Evolutionary conservation across 1,140 invertebrate species (phyloP).

Genomic region (Ladona fulva): DNA sequence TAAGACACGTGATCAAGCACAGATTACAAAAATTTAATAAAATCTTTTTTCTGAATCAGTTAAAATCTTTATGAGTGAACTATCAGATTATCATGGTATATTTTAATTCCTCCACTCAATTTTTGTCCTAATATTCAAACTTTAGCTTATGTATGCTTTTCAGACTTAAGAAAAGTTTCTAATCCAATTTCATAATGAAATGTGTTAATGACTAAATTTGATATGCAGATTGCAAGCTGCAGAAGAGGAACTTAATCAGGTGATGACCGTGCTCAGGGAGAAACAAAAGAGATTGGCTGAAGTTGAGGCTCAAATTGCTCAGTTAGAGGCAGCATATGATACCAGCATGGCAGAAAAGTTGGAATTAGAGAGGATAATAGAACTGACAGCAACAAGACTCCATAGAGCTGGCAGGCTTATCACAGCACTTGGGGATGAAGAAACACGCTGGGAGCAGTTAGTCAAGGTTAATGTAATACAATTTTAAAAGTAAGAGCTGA

Average conservation of each 20-base stretch:
- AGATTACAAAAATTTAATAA: no score
- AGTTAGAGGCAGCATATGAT: slow-evolving; percentile 57
- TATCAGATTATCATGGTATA: no score
- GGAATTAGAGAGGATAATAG: slow-evolving; percentile 52
- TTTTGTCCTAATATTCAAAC: no score
- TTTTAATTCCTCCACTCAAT: no score
- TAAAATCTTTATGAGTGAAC: no score
- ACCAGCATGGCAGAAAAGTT: slow-evolving; percentile 46
- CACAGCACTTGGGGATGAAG: slow-evolving; percentile 73
- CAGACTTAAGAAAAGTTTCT: no score
- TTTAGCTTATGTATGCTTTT: no score
- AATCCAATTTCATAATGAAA: no score
- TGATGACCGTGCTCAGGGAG: slow-evolving; percentile 63
- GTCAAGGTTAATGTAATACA: slow-evolving; percentile 46
- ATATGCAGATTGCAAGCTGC: slow-evolving; percentile 40
- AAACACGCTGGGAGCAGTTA: slow-evolving; percentile 67
- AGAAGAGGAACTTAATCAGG: slow-evolving; percentile 58
- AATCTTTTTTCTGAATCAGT: no score
- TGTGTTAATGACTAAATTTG: no score
- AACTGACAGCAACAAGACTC: slow-evolving; percentile 64
- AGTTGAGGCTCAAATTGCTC: slow-evolving; percentile 56
- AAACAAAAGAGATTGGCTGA: slow-evolving; percentile 71
- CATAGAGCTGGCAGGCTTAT: slow-evolving; percentile 72
- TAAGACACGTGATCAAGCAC: no score
- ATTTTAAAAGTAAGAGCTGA: no score